Percentiles rank a stretch among this genome's conserved stretches.
Conservation (phyloP, 1,140 invertebrate genomes). For the Drosophila orena region DNA sequence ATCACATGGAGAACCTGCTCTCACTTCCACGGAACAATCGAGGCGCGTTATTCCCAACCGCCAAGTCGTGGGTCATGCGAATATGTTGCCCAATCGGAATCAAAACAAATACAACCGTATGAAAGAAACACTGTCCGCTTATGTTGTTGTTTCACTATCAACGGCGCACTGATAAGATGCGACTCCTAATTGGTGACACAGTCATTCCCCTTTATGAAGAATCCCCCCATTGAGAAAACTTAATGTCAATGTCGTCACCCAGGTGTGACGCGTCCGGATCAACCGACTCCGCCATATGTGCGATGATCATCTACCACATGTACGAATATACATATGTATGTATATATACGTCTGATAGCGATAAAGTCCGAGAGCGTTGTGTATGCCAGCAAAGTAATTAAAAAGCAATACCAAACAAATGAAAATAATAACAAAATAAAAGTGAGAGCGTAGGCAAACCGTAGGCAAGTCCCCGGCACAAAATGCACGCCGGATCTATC, state of each 20-base stretch:
- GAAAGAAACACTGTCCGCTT: background rate
- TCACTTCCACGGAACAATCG: slow-evolving; percentile 12
- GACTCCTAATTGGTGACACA: slow-evolving; percentile 36
- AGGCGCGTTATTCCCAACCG: background rate
- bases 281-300: slow-evolving; percentile 7
- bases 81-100: slow-evolving; percentile 20
- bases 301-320: slow-evolving; percentile 8
- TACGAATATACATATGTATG: background rate
- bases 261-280: slow-evolving; percentile 43
- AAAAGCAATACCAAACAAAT: slow-evolving; percentile 41
- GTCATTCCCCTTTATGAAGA: slow-evolving; percentile 67
- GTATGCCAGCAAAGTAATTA: slow-evolving; percentile 47
- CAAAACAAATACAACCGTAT: slow-evolving; percentile 18
- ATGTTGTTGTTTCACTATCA: slow-evolving; percentile 9
- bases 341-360: slow-evolving; percentile 24
- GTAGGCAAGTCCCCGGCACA: slow-evolving; percentile 1
- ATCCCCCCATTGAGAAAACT: slow-evolving; percentile 26
- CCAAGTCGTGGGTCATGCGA: slow-evolving; percentile 19
- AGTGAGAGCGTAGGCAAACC: slow-evolving; percentile 36
- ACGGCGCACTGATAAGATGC: slow-evolving; percentile 43
- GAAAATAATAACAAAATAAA: slow-evolving; percentile 42
- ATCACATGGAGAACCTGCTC: slow-evolving; percentile 25
- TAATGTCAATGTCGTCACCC: slow-evolving; percentile 60
- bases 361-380: slow-evolving; percentile 17
- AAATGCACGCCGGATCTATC: slow-evolving; percentile 17